Evolutionary conservation across 2,888 invertebrate species (phyloP).

Genomic region (Brachynemurus nebulosus): DNA sequence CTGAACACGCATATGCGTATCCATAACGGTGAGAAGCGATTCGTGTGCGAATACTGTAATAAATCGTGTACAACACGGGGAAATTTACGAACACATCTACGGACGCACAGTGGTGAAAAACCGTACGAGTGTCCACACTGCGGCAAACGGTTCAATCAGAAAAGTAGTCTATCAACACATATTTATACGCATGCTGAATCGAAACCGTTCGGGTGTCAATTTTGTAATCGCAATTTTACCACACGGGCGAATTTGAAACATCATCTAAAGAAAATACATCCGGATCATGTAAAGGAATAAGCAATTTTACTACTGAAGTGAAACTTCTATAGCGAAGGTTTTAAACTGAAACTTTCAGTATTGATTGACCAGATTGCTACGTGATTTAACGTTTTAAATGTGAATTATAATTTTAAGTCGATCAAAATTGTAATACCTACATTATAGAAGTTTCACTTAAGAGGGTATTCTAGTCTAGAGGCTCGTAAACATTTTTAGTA

Average conservation of each 20-base stretch:
- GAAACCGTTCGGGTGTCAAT: constrained; percentile 1
- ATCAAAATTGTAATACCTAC: too few relatives aligned
- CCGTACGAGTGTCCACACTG: neutral
- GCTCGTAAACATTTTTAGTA: too few relatives aligned
- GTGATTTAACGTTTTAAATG: too few relatives aligned
- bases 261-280: neutral
- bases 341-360: too few relatives aligned
- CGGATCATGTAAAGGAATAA: too few relatives aligned
- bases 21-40: constrained; percentile 30
- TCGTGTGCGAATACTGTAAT: constrained; percentile 28
- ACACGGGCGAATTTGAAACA: neutral
- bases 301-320: too few relatives aligned
- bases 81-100: neutral
- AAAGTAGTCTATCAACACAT: neutral
- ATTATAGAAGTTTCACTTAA: too few relatives aligned
- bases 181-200: neutral
- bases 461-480: too few relatives aligned
- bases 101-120: neutral
- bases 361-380: too few relatives aligned
- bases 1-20: constrained; percentile 30
- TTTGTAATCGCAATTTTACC: neutral
- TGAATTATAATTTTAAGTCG: too few relatives aligned
- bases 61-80: constrained; percentile 24
- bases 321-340: too few relatives aligned
- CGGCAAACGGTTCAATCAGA: neutral